Conservation (phyloP, 2,888 invertebrate species). For the Netelia fuscicornis region DNA sequence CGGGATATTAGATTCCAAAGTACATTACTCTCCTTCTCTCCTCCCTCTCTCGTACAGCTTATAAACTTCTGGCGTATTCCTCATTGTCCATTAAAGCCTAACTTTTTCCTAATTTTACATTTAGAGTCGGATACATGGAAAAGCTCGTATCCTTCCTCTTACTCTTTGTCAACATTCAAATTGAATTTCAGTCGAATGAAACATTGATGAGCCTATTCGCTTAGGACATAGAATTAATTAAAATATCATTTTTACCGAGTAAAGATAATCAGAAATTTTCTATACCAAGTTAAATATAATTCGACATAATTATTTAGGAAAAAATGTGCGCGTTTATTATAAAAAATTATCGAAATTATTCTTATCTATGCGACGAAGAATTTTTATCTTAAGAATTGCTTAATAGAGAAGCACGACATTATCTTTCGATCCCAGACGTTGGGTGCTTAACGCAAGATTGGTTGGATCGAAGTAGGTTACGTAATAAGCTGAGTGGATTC, state of each 20-base stretch:
- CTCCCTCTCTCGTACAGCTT: conserved; percentile 2
- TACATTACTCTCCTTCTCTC: conserved; percentile 18
- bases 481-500: background rate
- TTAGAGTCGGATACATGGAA: background rate
- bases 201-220: no score
- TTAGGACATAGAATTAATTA: no score
- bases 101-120: conserved; percentile 44
- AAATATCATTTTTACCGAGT: no score
- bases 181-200: no score
- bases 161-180: no score
- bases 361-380: background rate
- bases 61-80: conserved; percentile 28
- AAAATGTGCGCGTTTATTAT: no score
- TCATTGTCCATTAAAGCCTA: conserved; percentile 32
- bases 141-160: background rate
- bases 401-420: background rate
- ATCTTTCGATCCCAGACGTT: background rate
- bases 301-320: no score
- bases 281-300: no score
- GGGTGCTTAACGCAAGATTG: background rate
- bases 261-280: no score
- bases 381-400: background rate
- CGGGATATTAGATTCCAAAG: conserved; percentile 77
- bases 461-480: background rate
- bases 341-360: background rate